phyloP scores from a whole-genome alignment of 1,140 invertebrate species.

The Cyclina sinensis region DNA sequence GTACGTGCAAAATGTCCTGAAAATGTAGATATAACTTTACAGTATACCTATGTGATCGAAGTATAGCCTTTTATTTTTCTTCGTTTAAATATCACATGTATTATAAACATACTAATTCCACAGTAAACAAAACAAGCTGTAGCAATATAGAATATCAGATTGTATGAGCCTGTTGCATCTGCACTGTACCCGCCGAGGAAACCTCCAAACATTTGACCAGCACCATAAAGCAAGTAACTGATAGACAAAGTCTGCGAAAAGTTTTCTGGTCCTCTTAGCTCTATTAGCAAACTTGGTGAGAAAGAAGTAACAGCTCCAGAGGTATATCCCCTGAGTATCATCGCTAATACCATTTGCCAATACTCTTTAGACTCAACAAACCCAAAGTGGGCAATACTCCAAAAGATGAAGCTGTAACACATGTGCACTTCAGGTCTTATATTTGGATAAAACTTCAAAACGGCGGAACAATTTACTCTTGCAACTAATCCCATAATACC shows the following conservation, averaged over 20 bases:
- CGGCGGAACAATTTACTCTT: background rate
- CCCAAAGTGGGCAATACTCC: conserved; percentile 11
- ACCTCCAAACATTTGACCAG: background rate
- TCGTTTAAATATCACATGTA: conserved; percentile 1
- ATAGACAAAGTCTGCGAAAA: conserved; percentile 18
- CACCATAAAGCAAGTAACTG: background rate
- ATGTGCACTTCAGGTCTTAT: background rate
- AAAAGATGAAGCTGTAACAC: background rate
- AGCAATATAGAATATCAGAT: conserved; percentile 51
- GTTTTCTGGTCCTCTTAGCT: background rate
- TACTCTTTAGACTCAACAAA: background rate
- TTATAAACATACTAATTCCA: background rate
- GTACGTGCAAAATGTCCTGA: too few species aligned
- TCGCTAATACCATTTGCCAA: conserved; percentile 32
- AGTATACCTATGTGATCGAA: too few species aligned
- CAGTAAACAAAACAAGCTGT: background rate
- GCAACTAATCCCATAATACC: conserved; percentile 31
- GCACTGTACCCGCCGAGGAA: conserved; percentile 19
- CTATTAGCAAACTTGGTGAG: conserved; percentile 6
- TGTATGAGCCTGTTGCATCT: conserved; percentile 37
- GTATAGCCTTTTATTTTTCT: too few species aligned
- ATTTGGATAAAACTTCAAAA: background rate
- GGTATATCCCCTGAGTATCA: conserved; percentile 9
- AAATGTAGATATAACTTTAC: too few species aligned
- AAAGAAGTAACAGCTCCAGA: background rate